Percentiles rank a stretch among this genome's conserved stretches.
Evolutionary conservation across 2,888 invertebrate species (phyloP).

Genomic region (Heliconius charithonia): DNA sequence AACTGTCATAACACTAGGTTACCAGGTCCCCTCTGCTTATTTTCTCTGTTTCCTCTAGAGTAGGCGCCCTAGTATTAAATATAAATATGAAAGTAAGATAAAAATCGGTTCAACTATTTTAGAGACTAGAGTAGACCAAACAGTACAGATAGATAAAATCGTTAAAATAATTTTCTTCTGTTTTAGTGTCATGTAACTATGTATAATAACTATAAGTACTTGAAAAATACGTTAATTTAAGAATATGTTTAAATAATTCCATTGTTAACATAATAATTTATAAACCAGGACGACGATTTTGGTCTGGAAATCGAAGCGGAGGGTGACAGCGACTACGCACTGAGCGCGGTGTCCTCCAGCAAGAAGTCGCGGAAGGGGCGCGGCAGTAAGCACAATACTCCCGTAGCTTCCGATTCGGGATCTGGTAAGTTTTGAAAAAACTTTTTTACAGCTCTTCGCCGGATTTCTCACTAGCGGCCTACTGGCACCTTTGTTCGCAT

Average conservation of each 20-base stretch:
- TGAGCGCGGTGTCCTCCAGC: constrained; percentile 83
- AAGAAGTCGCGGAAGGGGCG: constrained; percentile 86
- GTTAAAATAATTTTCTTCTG: too few relatives aligned
- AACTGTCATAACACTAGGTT: too few relatives aligned
- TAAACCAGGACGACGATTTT: constrained; percentile 89
- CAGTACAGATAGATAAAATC: too few relatives aligned
- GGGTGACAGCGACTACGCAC: constrained; percentile 90
- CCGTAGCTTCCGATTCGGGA: constrained; percentile 73
- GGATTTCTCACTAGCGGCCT: neutral
- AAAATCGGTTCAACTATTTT: too few relatives aligned
- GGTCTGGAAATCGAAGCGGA: constrained; percentile 83
- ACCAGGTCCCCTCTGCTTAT: too few relatives aligned
- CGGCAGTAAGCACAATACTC: constrained; percentile 81
- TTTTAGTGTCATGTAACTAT: too few relatives aligned
- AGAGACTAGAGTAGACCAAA: too few relatives aligned
- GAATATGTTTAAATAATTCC: neutral
- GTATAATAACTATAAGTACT: too few relatives aligned
- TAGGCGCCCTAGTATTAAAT: too few relatives aligned
- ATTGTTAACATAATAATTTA: neutral
- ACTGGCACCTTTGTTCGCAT: too few relatives aligned
- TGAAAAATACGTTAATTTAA: neutral
- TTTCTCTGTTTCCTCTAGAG: too few relatives aligned
- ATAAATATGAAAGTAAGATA: too few relatives aligned
- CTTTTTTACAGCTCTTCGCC: neutral
- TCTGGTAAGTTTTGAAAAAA: constrained; percentile 59